phyloP scores from a whole-genome alignment of 2,797 vertebrate species.

The Anguilla marmorata region DNA sequence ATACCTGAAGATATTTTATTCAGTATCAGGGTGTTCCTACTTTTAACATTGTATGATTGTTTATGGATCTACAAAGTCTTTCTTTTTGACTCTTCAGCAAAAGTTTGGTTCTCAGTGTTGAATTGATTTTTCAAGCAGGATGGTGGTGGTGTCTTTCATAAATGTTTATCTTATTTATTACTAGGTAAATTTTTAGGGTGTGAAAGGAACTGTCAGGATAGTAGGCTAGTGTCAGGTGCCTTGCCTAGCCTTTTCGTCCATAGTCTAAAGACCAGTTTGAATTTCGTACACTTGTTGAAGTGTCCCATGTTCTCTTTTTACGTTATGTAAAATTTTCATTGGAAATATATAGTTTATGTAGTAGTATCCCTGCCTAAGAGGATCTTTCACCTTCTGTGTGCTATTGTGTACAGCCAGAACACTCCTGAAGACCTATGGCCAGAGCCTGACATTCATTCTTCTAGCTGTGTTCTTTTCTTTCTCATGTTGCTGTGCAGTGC shows the following conservation, averaged over 20 bases:
- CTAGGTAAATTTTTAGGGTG: not conserved
- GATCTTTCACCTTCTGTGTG: not conserved
- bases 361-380: not conserved
- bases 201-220: not conserved
- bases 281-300: not conserved
- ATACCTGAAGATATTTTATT: not conserved
- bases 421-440: not conserved
- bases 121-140: not conserved
- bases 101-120: not conserved
- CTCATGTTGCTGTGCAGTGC: too few relatives aligned
- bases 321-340: not conserved
- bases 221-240: not conserved
- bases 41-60: not conserved
- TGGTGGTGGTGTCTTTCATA: not conserved
- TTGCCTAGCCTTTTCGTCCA: not conserved
- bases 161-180: not conserved
- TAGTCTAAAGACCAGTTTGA: not conserved
- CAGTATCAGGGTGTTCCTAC: not conserved
- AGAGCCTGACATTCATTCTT: not conserved
- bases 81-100: not conserved
- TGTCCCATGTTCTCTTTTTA: not conserved
- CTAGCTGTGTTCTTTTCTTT: not conserved
- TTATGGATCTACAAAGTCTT: not conserved
- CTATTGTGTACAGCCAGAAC: not conserved
- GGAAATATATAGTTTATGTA: not conserved